Base-by-base conservation (phyloP, 2,888 invertebrate species). In the Apodemia zela region DNA sequence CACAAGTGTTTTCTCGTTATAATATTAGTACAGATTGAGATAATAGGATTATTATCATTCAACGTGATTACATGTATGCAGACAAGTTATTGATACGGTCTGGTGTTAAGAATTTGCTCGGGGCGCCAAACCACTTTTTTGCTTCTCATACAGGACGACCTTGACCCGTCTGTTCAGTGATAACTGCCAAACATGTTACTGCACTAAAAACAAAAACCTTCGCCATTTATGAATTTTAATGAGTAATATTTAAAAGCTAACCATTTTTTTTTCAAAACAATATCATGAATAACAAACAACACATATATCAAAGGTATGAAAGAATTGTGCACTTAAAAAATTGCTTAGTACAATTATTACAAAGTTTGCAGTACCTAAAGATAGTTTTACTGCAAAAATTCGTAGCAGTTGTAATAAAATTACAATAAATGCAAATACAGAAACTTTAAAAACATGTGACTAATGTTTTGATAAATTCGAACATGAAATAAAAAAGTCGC, bases 121-220 rank as follows among this genome's bases (percentile, higher is more conserved):
- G 74, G 79, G 77, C 83, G 80, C 79, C 81, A 77, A 82, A 81
- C 81, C 71, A 74, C 82, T 84, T 87, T 83, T 84, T 82, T 79
- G 73, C 71, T 73, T 71, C 72, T 75, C 69, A 67, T 65, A 68
- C 69, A 82, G 75, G 83, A 64, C 71, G 84, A 76, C 88, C 89
- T 87, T 89, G 89, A 87, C 87, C 86, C 71, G 85, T 68, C 80
- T 78, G 82, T 75, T 77, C 80, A 35, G 35, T 78, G 82, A 76
- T 77, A 76, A 76, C 75, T 75, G 73, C 70, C 75, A 80, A 85
- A 87, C 87, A 81, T 78, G 87, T 85, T 82, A 76, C 80, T 73
- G 76, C 75, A 73, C 76, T 78, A 84, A 85, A 86, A 85, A 84
- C 83, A 86, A 87, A 85, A 86, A 84, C 87, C 83, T 85, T 86